Conservation (phyloP, 2,797 vertebrate genomes). For the Eidolon dupreanum region DNA sequence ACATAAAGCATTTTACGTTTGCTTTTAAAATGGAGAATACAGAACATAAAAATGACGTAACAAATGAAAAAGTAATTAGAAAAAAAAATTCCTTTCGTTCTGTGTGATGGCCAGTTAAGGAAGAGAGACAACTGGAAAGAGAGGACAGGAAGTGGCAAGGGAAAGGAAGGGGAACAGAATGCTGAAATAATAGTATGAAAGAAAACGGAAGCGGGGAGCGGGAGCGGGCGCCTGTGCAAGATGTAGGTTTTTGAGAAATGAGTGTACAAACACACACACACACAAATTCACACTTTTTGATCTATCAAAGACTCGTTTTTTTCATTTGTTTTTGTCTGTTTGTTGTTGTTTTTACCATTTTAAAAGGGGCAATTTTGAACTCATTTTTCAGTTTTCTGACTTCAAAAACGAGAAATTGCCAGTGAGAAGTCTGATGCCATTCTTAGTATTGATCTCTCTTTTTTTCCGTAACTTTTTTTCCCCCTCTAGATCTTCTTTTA, state of each 20-base stretch:
- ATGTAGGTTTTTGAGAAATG: not conserved
- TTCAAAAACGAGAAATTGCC: not conserved
- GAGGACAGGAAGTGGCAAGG: not conserved
- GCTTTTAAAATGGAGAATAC: slow-evolving; percentile 32
- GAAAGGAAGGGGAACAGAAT: not conserved
- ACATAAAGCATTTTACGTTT: slow-evolving; percentile 1
- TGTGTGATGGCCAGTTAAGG: not conserved
- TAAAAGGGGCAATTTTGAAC: not conserved
- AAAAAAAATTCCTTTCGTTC: not conserved
- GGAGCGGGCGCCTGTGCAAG: not conserved
- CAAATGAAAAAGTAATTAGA: not conserved
- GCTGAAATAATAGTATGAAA: not conserved
- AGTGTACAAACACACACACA: not conserved
- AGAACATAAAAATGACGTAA: slow-evolving; percentile 24
- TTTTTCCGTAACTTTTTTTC: not conserved
- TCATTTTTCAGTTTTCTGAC: not conserved
- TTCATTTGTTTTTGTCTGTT: not conserved
- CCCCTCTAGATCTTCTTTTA: not conserved
- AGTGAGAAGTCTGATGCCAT: not conserved
- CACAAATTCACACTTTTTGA: not conserved
- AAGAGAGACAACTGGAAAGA: not conserved
- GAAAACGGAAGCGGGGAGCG: not conserved
- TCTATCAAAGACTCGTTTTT: not conserved
- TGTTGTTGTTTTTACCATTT: not conserved
- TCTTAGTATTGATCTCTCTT: not conserved